Evolutionary conservation across 2,888 invertebrate species (phyloP), one percentile per base, ranked within the genome.

Genomic region (Caradrina kadenii): DNA sequence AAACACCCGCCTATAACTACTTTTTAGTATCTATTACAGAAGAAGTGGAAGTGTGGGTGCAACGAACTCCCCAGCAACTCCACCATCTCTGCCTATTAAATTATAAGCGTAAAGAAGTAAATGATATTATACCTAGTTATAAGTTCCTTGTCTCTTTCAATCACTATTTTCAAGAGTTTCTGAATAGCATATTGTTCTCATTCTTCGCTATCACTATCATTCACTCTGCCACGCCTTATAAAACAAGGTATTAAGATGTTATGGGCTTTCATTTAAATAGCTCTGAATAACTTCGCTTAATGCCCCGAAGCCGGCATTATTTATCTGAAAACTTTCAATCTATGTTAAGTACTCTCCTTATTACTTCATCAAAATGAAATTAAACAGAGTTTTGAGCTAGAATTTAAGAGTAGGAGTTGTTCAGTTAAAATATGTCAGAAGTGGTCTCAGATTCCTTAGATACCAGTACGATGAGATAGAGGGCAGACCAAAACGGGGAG

Each of bases 271-370:
- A 62, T 69, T 63, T 62, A 74, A 71, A 81, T 49, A 58, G 50
- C 56, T 48, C 48, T 42, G 45, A 81, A 81, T 73, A 69, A 78
- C 66, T 80, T 73, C 53, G 45, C 63, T 56, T 68, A 69, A 77
- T 64, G 62, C 56, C 75, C 68, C 49, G 58, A 54, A 63, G 69
- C 63, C 60, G 64, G 63, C 69, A 65, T 82, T 75, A 82, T 82
- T 80, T 82, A 82, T 80, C 69, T 75, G 39, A 63, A 80, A 82
- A 82, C 81, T 82, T 82, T 73, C 62, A 78, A 71, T 78, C 80
- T 80, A 70, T 70, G 61, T 74, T 72, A 68, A 79, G 79, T 68
- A 70, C 69, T 72, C 65, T 77, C 68, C 59, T 74, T 76, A 63
- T 75, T 64, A 77, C 74, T 82, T 82, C 69, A 74, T 81, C 69